Percentiles rank a stretch among this genome's conserved stretches.
Evolutionary conservation across 2,888 invertebrate genomes (phyloP).

Genomic region (Clanis bilineata): DNA sequence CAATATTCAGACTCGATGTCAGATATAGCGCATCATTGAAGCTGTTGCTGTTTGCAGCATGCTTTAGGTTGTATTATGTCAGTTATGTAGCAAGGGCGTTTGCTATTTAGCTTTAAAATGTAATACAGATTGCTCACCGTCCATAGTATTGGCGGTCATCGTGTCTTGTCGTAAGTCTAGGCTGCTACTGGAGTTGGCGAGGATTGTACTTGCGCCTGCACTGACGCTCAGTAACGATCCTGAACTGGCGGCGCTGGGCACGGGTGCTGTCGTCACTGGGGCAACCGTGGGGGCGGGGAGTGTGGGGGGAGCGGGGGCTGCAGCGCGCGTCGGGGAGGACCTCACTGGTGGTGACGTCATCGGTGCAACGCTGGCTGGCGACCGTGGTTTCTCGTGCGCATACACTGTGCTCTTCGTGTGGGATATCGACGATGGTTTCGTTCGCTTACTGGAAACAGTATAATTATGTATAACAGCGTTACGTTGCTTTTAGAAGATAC

Average conservation of each 20-base stretch:
- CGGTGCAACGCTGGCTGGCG: constrained; percentile 21
- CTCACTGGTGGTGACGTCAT: constrained; percentile 11
- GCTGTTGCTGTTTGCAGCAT: too few relatives aligned
- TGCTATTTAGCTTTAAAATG: too few relatives aligned
- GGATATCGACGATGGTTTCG: neutral
- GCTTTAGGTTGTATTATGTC: too few relatives aligned
- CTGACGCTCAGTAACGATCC: constrained; percentile 79
- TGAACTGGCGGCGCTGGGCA: constrained; percentile 20
- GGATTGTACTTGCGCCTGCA: constrained; percentile 82
- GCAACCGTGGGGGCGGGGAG: constrained; percentile 19
- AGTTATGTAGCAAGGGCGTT: too few relatives aligned
- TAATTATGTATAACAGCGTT: too few relatives aligned
- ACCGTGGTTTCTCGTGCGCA: constrained; percentile 40
- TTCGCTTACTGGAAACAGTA: constrained; percentile 21
- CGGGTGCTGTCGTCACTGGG: constrained; percentile 19
- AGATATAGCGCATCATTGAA: too few relatives aligned
- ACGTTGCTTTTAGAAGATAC: too few relatives aligned
- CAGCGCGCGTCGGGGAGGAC: constrained; percentile 11
- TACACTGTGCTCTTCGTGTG: neutral
- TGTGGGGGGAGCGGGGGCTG: constrained; percentile 20
- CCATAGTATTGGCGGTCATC: neutral
- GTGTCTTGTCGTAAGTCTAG: constrained; percentile 46
- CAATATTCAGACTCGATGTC: too few relatives aligned
- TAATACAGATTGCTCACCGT: neutral
- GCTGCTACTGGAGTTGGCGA: constrained; percentile 79